phyloP scores from a whole-genome alignment of 2,888 invertebrate genomes.

The Epirrhoe tristata region DNA sequence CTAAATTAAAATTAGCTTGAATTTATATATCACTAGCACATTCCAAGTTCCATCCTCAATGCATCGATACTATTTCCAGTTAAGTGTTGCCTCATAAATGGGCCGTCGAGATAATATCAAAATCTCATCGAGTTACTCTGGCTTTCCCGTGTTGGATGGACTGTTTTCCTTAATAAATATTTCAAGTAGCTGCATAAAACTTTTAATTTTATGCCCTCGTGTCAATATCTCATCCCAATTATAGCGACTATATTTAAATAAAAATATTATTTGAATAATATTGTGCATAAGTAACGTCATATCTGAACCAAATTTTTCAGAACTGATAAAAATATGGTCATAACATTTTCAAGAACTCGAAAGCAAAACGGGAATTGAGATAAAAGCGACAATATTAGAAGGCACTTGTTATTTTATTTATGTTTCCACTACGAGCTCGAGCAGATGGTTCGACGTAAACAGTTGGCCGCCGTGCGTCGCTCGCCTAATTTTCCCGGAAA shows the following conservation, averaged over 20 bases:
- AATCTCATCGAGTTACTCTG: constrained; percentile 39
- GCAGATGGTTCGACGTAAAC: constrained; percentile 39
- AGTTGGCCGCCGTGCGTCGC: constrained; percentile 38
- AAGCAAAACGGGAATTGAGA: constrained; percentile 15
- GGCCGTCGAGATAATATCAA: constrained; percentile 38
- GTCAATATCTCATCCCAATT: constrained; percentile 9
- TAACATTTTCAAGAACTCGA: constrained; percentile 19
- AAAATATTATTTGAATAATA: not conserved
- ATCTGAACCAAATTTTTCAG: constrained; percentile 3
- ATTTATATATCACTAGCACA: constrained; percentile 24
- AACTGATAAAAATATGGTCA: constrained; percentile 7
- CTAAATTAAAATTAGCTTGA: constrained; percentile 29
- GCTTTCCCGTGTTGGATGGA: constrained; percentile 36
- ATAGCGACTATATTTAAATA: not conserved
- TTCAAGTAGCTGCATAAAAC: constrained; percentile 26
- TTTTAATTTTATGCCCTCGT: constrained; percentile 2
- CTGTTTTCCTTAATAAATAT: constrained; percentile 42
- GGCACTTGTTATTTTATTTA: constrained; percentile 28
- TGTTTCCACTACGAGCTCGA: constrained; percentile 29
- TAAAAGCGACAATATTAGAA: constrained; percentile 29
- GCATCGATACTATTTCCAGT: constrained; percentile 39
- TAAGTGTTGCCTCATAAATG: constrained; percentile 38
- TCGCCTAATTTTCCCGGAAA: constrained; percentile 39
- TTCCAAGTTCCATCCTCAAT: constrained; percentile 36
- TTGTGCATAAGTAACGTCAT: constrained; percentile 9